A percentile compares a stretch with the other conserved stretches of the same genome.
phyloP scores from a whole-genome alignment of 2,113 vertebrate genomes.

The Phaethon lepturus region DNA sequence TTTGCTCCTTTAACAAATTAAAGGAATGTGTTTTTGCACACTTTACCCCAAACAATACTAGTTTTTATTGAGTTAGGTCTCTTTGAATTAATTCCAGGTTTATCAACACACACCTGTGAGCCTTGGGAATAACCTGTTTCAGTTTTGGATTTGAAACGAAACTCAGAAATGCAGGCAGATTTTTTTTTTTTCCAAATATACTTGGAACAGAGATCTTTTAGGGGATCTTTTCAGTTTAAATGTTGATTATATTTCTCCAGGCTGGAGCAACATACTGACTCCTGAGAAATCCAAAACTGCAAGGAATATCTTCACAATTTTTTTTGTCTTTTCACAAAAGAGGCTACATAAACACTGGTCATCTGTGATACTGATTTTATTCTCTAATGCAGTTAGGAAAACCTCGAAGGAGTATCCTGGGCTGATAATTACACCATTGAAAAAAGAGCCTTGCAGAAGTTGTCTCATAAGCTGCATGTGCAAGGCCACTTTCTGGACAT shows the following conservation, averaged over 20 bases:
- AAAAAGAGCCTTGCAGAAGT: background rate
- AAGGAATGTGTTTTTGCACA: background rate
- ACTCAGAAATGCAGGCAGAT: background rate
- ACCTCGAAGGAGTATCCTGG: background rate
- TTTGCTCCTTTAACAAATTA: background rate
- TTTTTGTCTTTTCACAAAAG: background rate
- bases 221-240: background rate
- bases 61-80: background rate
- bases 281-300: background rate
- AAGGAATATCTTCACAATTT: background rate
- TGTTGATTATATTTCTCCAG: background rate
- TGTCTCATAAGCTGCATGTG: background rate
- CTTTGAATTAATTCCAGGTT: constrained; percentile 19
- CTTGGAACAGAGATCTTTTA: background rate
- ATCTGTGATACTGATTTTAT: background rate
- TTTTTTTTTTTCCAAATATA: background rate
- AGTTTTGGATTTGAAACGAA: constrained; percentile 7
- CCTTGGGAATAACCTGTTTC: background rate
- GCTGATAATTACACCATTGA: background rate
- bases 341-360: background rate
- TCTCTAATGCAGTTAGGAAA: background rate
- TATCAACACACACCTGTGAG: background rate
- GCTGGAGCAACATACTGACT: background rate
- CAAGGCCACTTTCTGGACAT: background rate
- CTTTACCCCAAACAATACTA: background rate